A percentile compares a stretch with the other conserved stretches of the same genome.
phyloP scores from a whole-genome alignment of 2,797 vertebrate species.

The Agapornis canus region DNA sequence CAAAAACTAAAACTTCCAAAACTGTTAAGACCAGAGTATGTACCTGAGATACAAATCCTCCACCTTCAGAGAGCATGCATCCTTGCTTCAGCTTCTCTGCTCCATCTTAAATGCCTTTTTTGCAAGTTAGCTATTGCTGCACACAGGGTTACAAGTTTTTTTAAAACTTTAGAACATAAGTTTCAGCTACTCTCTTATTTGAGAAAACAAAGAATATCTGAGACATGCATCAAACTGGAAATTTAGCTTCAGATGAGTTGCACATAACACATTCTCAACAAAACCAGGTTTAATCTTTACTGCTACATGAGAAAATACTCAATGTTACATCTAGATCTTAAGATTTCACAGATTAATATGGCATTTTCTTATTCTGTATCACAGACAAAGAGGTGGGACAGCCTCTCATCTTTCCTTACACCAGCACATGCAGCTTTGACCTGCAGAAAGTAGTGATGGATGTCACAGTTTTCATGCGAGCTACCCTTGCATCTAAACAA shows the following conservation, averaged over 20 bases:
- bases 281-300: not conserved
- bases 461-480: not conserved
- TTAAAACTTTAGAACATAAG: not conserved
- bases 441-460: rapidly evolving
- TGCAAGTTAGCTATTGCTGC: not conserved
- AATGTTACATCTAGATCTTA: not conserved
- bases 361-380: not conserved
- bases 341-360: not conserved
- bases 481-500: not conserved
- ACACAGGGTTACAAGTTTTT: not conserved
- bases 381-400: not conserved
- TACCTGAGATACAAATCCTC: not conserved
- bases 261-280: not conserved
- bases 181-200: not conserved
- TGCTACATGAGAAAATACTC: not conserved
- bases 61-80: rapidly evolving
- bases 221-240: not conserved
- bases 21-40: not conserved
- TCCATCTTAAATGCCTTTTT: not conserved
- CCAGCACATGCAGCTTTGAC: not conserved
- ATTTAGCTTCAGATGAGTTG: not conserved
- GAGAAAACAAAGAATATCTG: not conserved
- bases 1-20: not conserved
- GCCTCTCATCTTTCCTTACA: not conserved
- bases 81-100: not conserved